Percentiles rank a stretch among this genome's conserved stretches.
phyloP scores from a whole-genome alignment of 30 jellyfish, hydroid and myxozoan species.

The Morbakka virulenta region DNA sequence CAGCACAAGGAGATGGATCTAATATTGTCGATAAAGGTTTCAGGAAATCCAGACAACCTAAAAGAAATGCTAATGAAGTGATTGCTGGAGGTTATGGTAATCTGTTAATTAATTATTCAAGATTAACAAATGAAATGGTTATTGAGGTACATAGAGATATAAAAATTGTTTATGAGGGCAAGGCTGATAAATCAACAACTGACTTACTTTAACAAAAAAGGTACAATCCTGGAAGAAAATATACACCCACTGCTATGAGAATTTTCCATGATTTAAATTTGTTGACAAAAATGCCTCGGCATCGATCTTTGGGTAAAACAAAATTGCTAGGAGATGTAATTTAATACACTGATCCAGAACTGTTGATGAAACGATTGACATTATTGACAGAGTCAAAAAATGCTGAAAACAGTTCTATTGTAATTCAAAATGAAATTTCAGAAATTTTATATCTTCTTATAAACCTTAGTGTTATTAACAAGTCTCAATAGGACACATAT shows the following conservation, averaged over 20 bases:
- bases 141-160: slow-evolving; percentile 20
- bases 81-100: too few species aligned
- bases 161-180: slow-evolving; percentile 9
- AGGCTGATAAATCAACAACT: slow-evolving; percentile 10
- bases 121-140: slow-evolving; percentile 3
- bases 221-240: slow-evolving; percentile 18
- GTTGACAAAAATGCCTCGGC: slow-evolving; percentile 11
- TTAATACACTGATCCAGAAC: slow-evolving; percentile 23
- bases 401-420: slow-evolving; percentile 5
- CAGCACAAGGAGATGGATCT: background rate
- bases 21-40: background rate
- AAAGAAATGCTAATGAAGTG: slow-evolving; percentile 3
- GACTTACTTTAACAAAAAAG: slow-evolving; percentile 34
- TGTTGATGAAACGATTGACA: slow-evolving; percentile 3
- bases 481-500: background rate
- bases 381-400: slow-evolving; percentile 4
- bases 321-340: slow-evolving; percentile 2
- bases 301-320: slow-evolving; percentile 1
- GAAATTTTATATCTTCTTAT: slow-evolving; percentile 2
- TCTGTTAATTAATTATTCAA: too few species aligned
- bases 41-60: slow-evolving; percentile 10
- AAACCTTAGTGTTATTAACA: background rate
- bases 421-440: background rate
- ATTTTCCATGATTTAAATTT: slow-evolving; percentile 24
- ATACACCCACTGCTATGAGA: slow-evolving; percentile 16